phyloP scores from a whole-genome alignment of 2,888 invertebrate species.

The Gnatocerus cornutus region DNA sequence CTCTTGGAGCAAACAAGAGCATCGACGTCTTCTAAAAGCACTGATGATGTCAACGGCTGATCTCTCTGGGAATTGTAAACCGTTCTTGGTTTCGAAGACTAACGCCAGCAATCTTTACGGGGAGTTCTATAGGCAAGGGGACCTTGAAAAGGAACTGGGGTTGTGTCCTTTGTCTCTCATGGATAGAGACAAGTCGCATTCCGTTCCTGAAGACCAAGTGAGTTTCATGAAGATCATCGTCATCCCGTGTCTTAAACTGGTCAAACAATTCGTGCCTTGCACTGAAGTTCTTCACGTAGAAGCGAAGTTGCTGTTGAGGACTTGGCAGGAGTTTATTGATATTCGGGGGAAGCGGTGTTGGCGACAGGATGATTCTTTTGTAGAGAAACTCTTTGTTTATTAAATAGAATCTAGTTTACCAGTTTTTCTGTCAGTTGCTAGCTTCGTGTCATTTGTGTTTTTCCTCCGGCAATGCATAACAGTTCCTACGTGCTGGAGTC shows the following conservation, averaged over 20 bases:
- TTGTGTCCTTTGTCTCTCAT: slow-evolving; percentile 77
- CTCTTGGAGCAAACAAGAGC: slow-evolving; percentile 73
- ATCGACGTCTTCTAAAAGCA: slow-evolving; percentile 75
- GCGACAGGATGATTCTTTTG: slow-evolving; percentile 73
- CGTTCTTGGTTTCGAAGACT: slow-evolving; percentile 73
- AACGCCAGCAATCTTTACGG: slow-evolving; percentile 70
- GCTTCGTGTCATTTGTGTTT: not conserved
- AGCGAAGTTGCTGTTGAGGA: slow-evolving; percentile 74
- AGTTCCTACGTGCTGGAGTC: not conserved
- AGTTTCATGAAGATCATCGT: slow-evolving; percentile 77
- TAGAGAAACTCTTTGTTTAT: slow-evolving; percentile 39
- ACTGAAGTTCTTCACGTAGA: slow-evolving; percentile 72
- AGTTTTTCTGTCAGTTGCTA: not conserved
- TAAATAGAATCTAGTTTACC: slow-evolving; percentile 8
- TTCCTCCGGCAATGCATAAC: too few species aligned
- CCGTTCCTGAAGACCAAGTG: slow-evolving; percentile 78
- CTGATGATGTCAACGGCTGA: slow-evolving; percentile 76
- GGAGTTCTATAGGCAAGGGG: slow-evolving; percentile 57
- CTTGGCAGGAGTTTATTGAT: slow-evolving; percentile 76
- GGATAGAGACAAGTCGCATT: slow-evolving; percentile 75
- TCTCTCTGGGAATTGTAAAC: slow-evolving; percentile 76
- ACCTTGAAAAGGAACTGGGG: slow-evolving; percentile 75
- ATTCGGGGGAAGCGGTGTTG: slow-evolving; percentile 75
- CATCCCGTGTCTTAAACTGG: slow-evolving; percentile 74
- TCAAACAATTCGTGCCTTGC: slow-evolving; percentile 74